A percentile compares a stretch with the other conserved stretches of the same genome.
These are phyloP conservation scores for Caenorhabditis doughertyi DNA, from an alignment of 2,888 invertebrate genomes.

Conservation along the genomic window DNA sequence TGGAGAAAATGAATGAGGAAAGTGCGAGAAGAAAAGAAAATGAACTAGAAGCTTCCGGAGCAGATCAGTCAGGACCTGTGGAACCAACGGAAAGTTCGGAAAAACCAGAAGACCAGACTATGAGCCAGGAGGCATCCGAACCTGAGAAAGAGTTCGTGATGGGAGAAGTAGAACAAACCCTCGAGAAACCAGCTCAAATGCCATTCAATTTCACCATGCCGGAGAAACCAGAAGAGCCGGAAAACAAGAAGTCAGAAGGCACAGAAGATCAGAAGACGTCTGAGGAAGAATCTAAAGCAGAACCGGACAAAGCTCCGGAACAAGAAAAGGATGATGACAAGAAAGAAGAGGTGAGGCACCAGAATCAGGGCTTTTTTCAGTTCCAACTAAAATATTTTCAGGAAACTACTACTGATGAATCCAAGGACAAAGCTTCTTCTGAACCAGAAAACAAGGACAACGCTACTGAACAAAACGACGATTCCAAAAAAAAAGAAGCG, in stretches of 20 bases:
- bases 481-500: neutral
- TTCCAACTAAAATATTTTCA: no score
- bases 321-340: no score
- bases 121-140: no score
- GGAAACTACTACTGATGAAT: no score
- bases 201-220: conserved; percentile 5
- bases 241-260: neutral
- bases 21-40: no score
- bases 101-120: neutral
- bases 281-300: neutral
- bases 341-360: no score
- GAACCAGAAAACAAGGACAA: no score
- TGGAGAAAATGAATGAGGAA: no score
- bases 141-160: neutral
- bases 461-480: no score
- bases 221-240: neutral
- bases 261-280: neutral
- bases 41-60: neutral
- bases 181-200: neutral
- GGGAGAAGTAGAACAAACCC: neutral
- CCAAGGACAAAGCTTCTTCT: no score
- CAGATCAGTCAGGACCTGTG: neutral
- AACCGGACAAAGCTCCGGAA: no score
- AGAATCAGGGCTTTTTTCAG: no score
- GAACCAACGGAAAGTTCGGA: neutral